A percentile compares a stretch with the other conserved stretches of the same genome.
These are phyloP conservation scores for Spatulosminthurus flaviceps DNA, from an alignment of 2,888 invertebrate species.

Conservation along the genomic window DNA sequence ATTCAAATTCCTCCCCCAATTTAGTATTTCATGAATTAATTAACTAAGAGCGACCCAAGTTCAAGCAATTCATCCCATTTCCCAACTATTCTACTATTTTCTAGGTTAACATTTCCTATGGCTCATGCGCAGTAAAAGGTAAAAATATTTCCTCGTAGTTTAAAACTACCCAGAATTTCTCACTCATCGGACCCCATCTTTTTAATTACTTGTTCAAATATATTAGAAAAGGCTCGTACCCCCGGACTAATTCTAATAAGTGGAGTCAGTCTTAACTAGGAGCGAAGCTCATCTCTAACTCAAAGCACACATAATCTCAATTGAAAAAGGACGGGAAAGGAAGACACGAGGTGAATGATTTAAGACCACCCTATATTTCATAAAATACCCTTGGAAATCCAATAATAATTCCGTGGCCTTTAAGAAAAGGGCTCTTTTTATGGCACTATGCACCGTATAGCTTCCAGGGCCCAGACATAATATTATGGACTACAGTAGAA, in stretches of 20 bases:
- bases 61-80: too few relatives aligned
- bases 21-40: too few relatives aligned
- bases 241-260: not conserved
- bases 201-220: slow-evolving; percentile 18
- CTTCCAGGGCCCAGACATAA: not conserved
- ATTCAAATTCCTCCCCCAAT: too few relatives aligned
- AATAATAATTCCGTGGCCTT: slow-evolving; percentile 37
- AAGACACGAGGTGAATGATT: slow-evolving; percentile 49
- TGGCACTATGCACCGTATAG: slow-evolving; percentile 7
- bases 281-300: too few relatives aligned
- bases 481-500: too few relatives aligned
- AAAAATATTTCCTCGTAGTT: too few relatives aligned
- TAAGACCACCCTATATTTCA: slow-evolving; percentile 51
- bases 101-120: too few relatives aligned
- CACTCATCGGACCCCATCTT: not conserved
- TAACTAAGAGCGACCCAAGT: too few relatives aligned
- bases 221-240: not conserved
- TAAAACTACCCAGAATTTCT: not conserved
- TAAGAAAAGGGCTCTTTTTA: slow-evolving; percentile 10
- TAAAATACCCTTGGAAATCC: slow-evolving; percentile 44
- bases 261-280: too few relatives aligned
- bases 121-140: too few relatives aligned
- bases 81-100: too few relatives aligned
- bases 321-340: slow-evolving; percentile 26
- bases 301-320: not conserved